These are phyloP conservation scores for Sarcoramphus papa DNA, from an alignment of 2,797 vertebrate species.

Conservation along the genomic window DNA sequence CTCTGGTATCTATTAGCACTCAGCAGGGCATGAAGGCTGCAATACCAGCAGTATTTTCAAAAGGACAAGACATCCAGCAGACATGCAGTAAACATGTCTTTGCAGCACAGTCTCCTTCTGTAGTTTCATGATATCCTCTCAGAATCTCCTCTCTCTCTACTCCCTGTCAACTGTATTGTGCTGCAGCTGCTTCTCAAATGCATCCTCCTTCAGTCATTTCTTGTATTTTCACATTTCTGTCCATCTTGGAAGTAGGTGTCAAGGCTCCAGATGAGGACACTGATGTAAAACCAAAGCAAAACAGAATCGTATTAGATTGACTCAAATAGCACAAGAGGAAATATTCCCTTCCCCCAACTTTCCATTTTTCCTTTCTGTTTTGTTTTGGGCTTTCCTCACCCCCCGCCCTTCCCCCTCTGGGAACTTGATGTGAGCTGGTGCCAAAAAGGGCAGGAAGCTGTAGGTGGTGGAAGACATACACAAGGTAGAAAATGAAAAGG, in stretches of 20 bases:
- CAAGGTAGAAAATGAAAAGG: neutral
- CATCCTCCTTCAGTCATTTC: neutral
- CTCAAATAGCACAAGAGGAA: neutral
- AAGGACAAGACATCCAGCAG: neutral
- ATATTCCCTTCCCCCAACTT: neutral
- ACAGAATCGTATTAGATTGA: neutral
- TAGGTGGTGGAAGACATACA: neutral
- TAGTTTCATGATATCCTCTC: neutral
- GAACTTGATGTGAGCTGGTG: neutral
- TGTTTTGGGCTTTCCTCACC: neutral
- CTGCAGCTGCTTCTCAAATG: neutral
- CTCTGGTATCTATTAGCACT: neutral
- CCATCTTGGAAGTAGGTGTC: neutral
- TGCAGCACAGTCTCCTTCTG: neutral
- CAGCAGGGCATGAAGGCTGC: neutral
- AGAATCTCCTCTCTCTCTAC: neutral
- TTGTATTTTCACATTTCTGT: neutral
- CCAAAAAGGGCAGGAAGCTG: neutral
- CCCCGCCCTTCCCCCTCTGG: neutral
- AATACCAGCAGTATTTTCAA: neutral
- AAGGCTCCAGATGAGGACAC: neutral
- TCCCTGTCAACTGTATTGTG: neutral
- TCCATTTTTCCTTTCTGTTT: neutral
- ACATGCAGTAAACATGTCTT: neutral
- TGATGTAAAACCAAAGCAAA: conserved; percentile 2